Conservation (phyloP, 2,113 vertebrate species). For the Miniopterus natalensis region DNA sequence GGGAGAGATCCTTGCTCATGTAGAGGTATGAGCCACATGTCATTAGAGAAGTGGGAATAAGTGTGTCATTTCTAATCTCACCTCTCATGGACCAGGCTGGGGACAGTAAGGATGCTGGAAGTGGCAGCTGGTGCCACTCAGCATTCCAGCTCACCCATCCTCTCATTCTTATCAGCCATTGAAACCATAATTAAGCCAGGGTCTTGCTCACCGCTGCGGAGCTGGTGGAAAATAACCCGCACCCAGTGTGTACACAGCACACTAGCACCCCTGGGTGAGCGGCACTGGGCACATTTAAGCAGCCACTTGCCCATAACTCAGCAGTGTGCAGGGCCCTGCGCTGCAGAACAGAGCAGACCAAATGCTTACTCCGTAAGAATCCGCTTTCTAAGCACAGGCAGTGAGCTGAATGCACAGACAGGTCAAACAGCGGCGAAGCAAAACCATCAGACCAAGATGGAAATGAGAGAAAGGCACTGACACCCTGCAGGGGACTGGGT, state of each 20-base stretch:
- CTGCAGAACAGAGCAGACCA: rapidly evolving
- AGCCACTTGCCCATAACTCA: neutral
- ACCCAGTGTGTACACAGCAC: neutral
- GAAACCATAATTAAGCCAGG: constrained; percentile 81
- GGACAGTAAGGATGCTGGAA: constrained; percentile 78
- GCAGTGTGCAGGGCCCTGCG: neutral
- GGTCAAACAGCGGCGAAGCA: neutral
- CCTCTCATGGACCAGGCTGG: constrained; percentile 53
- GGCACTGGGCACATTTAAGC: neutral
- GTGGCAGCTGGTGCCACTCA: constrained; percentile 79
- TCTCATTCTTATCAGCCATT: constrained; percentile 78
- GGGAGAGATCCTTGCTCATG: neutral
- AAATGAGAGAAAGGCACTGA: neutral
- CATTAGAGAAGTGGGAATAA: neutral
- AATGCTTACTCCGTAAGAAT: neutral
- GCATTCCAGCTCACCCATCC: constrained; percentile 35
- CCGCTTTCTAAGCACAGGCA: constrained; percentile 11
- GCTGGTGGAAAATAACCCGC: neutral
- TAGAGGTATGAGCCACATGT: neutral
- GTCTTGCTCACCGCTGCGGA: constrained; percentile 36
- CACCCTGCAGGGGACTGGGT: rapidly evolving
- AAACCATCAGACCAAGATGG: neutral
- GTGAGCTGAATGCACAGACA: neutral
- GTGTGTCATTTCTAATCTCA: constrained; percentile 78
- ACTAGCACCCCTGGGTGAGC: neutral